A percentile compares a stretch with the other conserved stretches of the same genome.
These are phyloP conservation scores for Lichenostomus cassidix DNA, from an alignment of 2,113 vertebrate genomes.

Conservation along the genomic window DNA sequence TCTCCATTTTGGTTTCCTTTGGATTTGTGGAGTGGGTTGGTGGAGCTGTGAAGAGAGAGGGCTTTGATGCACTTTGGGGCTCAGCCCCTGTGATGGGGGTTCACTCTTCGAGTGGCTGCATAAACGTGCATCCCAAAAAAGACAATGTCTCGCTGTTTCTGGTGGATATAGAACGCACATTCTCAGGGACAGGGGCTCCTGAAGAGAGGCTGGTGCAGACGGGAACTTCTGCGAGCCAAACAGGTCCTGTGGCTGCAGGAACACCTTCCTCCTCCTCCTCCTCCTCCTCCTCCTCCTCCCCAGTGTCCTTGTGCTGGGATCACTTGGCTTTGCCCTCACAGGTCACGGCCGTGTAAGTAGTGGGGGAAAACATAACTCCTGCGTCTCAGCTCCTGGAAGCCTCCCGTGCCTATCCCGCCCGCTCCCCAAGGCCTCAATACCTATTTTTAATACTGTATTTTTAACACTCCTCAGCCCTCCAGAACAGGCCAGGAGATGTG, in stretches of 20 bases:
- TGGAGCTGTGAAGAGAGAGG: background rate
- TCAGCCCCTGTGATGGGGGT: background rate
- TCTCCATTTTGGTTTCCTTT: background rate
- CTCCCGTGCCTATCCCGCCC: rapidly evolving
- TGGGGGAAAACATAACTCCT: background rate
- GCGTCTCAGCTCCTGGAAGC: background rate
- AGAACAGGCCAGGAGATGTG: background rate
- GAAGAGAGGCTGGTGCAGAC: background rate
- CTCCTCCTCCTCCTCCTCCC: too few species aligned
- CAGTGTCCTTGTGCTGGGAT: background rate
- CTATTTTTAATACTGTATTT: background rate
- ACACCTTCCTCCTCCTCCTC: background rate
- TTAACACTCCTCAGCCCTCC: background rate
- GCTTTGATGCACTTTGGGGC: background rate
- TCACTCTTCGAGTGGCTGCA: rapidly evolving
- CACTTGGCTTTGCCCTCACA: background rate
- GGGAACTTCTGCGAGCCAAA: background rate
- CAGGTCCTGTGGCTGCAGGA: rapidly evolving
- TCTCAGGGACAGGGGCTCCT: background rate
- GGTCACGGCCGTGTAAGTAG: background rate
- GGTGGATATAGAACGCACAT: rapidly evolving
- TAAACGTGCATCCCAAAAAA: background rate
- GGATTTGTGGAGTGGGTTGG: background rate
- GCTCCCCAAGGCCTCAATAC: background rate
- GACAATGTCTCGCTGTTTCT: rapidly evolving